These are phyloP conservation scores for Falco rusticolus DNA, from an alignment of 2,797 vertebrate genomes.

Conservation along the genomic window DNA sequence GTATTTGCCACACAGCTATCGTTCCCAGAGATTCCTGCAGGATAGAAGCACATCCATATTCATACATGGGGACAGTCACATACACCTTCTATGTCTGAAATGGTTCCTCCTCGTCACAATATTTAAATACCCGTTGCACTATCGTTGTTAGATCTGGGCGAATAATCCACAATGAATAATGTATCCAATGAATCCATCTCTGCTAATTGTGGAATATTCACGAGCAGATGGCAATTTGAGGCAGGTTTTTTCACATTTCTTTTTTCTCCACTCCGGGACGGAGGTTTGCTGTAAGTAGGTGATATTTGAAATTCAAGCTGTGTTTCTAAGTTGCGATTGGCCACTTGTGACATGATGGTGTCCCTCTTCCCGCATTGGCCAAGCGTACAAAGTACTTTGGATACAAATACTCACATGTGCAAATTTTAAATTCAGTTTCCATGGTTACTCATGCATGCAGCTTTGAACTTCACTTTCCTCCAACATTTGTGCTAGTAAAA, in stretches of 20 bases:
- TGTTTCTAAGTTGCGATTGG: slow-evolving; percentile 18
- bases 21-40: slow-evolving; percentile 16
- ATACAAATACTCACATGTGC: slow-evolving; percentile 58
- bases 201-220: slow-evolving; percentile 62
- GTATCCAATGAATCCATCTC: slow-evolving; percentile 30
- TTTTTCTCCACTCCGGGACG: not conserved
- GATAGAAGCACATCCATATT: slow-evolving; percentile 12
- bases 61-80: not conserved
- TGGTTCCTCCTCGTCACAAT: not conserved
- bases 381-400: slow-evolving; percentile 38
- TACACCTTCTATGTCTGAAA: not conserved
- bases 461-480: slow-evolving; percentile 71
- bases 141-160: slow-evolving; percentile 1
- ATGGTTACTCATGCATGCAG: slow-evolving; percentile 63
- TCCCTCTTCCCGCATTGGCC: slow-evolving; percentile 44
- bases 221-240: slow-evolving; percentile 61
- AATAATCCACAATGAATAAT: slow-evolving; percentile 66
- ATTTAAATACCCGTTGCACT: not conserved
- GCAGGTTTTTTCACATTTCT: slow-evolving; percentile 42
- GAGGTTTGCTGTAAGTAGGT: slow-evolving; percentile 33
- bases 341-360: not conserved
- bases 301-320: slow-evolving; percentile 69
- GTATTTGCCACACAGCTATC: not conserved
- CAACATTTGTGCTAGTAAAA: slow-evolving; percentile 54
- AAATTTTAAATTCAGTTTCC: slow-evolving; percentile 65